Evolutionary conservation across 2,888 invertebrate species (phyloP).

Genomic region (Stenurella melanura): DNA sequence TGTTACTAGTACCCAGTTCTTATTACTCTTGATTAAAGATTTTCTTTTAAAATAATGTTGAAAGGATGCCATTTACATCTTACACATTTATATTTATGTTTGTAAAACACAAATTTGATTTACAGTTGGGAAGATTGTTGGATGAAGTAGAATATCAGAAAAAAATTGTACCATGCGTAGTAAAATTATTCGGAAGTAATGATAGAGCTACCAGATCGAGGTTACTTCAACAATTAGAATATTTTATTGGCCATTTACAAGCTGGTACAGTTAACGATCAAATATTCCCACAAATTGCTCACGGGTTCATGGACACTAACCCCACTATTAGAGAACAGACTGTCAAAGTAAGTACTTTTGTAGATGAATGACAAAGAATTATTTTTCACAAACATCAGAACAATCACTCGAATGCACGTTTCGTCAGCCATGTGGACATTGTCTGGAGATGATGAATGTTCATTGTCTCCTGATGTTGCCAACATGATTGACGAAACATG

Average conservation of each 20-base stretch:
- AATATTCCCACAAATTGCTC: conserved; percentile 94
- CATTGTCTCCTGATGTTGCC: too few species aligned
- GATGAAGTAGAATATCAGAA: conserved; percentile 95
- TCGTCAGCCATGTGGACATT: too few species aligned
- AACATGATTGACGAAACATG: too few species aligned
- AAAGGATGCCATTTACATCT: too few species aligned
- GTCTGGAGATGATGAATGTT: too few species aligned
- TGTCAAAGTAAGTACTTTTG: conserved; percentile 82
- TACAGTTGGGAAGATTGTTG: conserved; percentile 90
- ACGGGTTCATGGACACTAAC: conserved; percentile 98
- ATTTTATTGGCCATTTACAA: conserved; percentile 89
- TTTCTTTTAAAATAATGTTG: too few species aligned
- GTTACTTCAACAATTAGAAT: conserved; percentile 93
- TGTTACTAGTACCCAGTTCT: too few species aligned
- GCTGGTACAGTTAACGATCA: conserved; percentile 93
- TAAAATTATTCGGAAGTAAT: conserved; percentile 96
- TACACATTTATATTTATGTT: too few species aligned
- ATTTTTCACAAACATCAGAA: too few species aligned
- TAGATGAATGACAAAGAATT: too few species aligned
- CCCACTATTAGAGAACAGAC: conserved; percentile 98
- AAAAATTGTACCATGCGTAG: conserved; percentile 97
- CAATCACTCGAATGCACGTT: too few species aligned
- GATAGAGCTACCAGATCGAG: conserved; percentile 97
- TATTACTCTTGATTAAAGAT: neutral
- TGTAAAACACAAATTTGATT: neutral